These are phyloP conservation scores for Sebastes alutus DNA, from an alignment of 2,797 vertebrate species.

Conservation along the genomic window DNA sequence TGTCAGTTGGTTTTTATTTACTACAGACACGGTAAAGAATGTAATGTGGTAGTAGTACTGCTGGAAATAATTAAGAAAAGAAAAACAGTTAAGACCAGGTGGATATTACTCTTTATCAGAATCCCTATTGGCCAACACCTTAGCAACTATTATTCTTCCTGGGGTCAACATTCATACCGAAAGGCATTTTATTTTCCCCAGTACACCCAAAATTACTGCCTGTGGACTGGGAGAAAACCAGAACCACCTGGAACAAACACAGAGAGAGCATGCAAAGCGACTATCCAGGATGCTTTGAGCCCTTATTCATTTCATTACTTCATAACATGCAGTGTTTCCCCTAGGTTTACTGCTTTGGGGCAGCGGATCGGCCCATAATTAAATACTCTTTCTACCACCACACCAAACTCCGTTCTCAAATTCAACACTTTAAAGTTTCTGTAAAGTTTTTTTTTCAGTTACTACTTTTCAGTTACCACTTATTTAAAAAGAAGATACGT, in stretches of 20 bases:
- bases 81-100: slow-evolving; percentile 25
- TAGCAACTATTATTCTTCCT: slow-evolving; percentile 11
- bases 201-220: background rate
- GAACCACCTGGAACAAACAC: slow-evolving; percentile 16
- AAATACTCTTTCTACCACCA: background rate
- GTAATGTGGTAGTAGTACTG: background rate
- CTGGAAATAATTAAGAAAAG: slow-evolving; percentile 29
- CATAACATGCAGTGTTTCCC: background rate
- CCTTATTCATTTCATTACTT: background rate
- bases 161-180: background rate
- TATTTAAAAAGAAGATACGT: background rate
- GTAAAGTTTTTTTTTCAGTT: background rate
- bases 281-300: background rate
- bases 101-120: slow-evolving; percentile 1
- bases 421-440: background rate
- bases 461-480: background rate
- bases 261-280: background rate
- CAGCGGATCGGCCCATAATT: background rate
- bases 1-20: slow-evolving; percentile 24
- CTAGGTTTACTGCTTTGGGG: background rate
- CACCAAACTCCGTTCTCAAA: background rate
- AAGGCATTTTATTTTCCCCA: slow-evolving; percentile 32
- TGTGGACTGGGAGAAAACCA: slow-evolving; percentile 24
- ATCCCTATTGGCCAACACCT: background rate
- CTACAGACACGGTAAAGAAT: slow-evolving; percentile 1